Conservation (phyloP, 2,797 vertebrate genomes). For the Perdix hodgsoniae region DNA sequence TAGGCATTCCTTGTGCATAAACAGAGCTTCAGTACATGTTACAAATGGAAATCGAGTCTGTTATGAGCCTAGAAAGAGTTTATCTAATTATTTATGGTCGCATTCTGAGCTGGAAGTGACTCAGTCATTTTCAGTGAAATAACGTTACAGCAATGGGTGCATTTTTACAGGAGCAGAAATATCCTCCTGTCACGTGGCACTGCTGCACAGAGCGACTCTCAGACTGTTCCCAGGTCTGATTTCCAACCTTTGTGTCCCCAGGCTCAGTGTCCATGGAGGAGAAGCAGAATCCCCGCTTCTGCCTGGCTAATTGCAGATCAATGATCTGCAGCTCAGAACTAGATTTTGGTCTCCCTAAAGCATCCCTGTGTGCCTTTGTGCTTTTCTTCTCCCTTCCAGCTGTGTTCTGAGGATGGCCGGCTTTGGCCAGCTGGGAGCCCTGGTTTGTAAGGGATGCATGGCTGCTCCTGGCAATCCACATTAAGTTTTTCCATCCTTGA, state of each 20-base stretch:
- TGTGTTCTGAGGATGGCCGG: accelerated
- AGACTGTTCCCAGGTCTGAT: neutral
- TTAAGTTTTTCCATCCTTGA: neutral
- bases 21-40: slow-evolving; percentile 14
- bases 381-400: neutral
- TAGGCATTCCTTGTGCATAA: slow-evolving; percentile 12
- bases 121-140: slow-evolving; percentile 53
- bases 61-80: slow-evolving; percentile 53
- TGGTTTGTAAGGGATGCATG: neutral
- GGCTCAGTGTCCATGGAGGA: accelerated
- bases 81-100: slow-evolving; percentile 61
- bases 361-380: neutral
- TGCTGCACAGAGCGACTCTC: neutral
- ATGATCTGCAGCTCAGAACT: neutral
- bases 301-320: no score
- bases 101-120: slow-evolving; percentile 33
- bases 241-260: neutral
- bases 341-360: neutral
- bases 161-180: neutral
- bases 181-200: neutral
- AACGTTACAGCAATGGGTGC: neutral
- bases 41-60: slow-evolving; percentile 59
- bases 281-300: neutral
- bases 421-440: neutral
- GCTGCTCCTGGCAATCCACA: neutral